A percentile compares a stretch with the other conserved stretches of the same genome.
Evolutionary conservation across 2,888 invertebrate species (phyloP).

Genomic region (Allacma fusca): DNA sequence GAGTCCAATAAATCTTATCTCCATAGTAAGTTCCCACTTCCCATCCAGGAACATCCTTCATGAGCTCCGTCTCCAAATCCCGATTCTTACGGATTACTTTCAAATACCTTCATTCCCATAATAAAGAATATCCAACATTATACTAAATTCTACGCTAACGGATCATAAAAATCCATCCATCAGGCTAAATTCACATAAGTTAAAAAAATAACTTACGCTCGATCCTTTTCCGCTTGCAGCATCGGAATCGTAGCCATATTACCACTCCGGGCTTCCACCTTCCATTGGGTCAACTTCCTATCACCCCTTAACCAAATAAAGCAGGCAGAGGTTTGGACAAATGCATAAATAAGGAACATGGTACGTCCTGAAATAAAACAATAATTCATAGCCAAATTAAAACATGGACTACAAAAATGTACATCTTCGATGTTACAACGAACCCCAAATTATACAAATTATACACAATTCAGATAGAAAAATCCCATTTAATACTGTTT

Average conservation of each 20-base stretch:
- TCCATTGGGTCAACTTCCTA: constrained; percentile 68
- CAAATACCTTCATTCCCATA: constrained; percentile 67
- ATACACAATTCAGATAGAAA: too few relatives aligned
- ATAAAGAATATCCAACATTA: background rate
- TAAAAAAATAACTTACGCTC: constrained; percentile 75
- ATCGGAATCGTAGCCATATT: constrained; percentile 79
- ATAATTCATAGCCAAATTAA: background rate
- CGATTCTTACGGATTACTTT: constrained; percentile 81
- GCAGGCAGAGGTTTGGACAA: constrained; percentile 69
- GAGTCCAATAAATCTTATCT: constrained; percentile 79
- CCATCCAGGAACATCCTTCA: constrained; percentile 92
- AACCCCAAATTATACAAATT: too few relatives aligned
- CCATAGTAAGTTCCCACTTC: constrained; percentile 88
- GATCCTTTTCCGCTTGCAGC: constrained; percentile 82
- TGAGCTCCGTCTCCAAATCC: constrained; percentile 84
- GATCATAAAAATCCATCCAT: background rate
- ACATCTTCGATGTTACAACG: background rate
- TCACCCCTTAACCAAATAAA: constrained; percentile 71
- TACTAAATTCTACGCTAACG: background rate
- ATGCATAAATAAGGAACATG: constrained; percentile 62
- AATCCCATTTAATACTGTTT: too few relatives aligned
- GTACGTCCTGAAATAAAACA: constrained; percentile 61
- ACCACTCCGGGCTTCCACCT: constrained; percentile 80
- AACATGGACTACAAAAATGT: background rate
- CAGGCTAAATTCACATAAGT: too few relatives aligned